Conservation (phyloP, 2,888 invertebrate species). For the Beris morrisii region DNA sequence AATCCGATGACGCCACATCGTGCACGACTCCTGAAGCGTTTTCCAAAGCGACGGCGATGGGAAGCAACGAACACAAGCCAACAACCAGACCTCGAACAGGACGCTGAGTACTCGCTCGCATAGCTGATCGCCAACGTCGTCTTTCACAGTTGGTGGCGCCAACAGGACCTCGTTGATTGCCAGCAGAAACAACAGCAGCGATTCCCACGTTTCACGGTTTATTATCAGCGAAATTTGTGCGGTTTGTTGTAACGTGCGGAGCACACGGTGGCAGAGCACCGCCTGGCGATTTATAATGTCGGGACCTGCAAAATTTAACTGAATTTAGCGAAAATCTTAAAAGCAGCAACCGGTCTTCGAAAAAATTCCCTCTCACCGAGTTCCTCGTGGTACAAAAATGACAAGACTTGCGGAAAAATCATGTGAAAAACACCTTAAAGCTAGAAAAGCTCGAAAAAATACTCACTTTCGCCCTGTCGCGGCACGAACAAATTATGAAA, state of each 20-base stretch:
- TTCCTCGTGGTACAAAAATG: constrained; percentile 86
- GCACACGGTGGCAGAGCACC: constrained; percentile 86
- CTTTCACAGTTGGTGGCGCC: constrained; percentile 89
- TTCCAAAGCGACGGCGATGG: constrained; percentile 96
- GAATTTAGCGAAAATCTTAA: background rate
- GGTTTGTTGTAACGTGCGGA: constrained; percentile 80
- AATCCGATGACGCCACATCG: constrained; percentile 91
- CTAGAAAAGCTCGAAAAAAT: constrained; percentile 22
- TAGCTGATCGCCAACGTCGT: constrained; percentile 93
- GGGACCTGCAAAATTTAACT: constrained; percentile 62
- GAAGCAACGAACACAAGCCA: constrained; percentile 73
- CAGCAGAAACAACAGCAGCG: constrained; percentile 81
- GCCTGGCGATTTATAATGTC: constrained; percentile 93
- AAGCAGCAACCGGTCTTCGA: constrained; percentile 11
- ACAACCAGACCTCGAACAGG: constrained; percentile 78
- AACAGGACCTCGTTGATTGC: constrained; percentile 89
- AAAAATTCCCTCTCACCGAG: constrained; percentile 64
- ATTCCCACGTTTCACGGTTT: constrained; percentile 88
- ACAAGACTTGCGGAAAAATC: constrained; percentile 66
- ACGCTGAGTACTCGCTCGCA: constrained; percentile 93
- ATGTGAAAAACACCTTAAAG: constrained; percentile 26
- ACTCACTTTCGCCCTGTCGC: constrained; percentile 86
- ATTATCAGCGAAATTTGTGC: constrained; percentile 74
- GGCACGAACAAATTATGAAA: constrained; percentile 94
- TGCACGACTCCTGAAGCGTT: constrained; percentile 88